Conservation (phyloP, 2,113 vertebrate genomes). For the Haemorhous mexicanus region DNA sequence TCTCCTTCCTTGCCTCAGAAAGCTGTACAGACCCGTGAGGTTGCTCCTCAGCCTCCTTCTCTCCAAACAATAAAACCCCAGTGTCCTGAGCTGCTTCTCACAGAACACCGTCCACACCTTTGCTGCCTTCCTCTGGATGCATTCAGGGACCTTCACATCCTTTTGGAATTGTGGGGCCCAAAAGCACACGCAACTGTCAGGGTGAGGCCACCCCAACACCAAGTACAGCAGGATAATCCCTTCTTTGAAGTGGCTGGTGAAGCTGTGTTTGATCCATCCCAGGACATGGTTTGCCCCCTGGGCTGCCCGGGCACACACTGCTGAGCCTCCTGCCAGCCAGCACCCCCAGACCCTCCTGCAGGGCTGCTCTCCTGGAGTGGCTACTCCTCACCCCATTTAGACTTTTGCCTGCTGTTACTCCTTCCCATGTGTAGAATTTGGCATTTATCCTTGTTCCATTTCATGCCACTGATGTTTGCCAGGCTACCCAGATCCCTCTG, state of each 20-base stretch:
- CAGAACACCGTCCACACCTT: background rate
- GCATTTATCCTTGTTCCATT: background rate
- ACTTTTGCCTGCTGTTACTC: background rate
- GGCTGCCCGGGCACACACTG: background rate
- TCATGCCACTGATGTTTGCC: background rate
- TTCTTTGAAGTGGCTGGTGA: background rate
- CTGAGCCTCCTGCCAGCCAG: background rate
- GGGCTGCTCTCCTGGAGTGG: background rate
- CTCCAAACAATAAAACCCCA: background rate
- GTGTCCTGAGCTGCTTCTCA: background rate
- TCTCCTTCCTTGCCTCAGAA: background rate
- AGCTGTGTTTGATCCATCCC: background rate
- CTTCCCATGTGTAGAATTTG: background rate
- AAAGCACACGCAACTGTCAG: background rate
- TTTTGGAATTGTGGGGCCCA: background rate
- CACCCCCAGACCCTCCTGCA: background rate
- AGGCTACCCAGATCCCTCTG: no score
- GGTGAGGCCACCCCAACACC: background rate
- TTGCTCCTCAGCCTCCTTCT: background rate
- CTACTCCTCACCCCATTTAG: background rate
- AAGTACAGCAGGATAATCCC: background rate
- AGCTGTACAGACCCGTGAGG: background rate
- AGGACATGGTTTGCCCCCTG: background rate
- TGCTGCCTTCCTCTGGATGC: background rate
- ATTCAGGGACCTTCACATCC: background rate